These are phyloP conservation scores for Drosophila nigritarsus DNA, from an alignment of 2,888 invertebrate genomes.

Conservation along the genomic window DNA sequence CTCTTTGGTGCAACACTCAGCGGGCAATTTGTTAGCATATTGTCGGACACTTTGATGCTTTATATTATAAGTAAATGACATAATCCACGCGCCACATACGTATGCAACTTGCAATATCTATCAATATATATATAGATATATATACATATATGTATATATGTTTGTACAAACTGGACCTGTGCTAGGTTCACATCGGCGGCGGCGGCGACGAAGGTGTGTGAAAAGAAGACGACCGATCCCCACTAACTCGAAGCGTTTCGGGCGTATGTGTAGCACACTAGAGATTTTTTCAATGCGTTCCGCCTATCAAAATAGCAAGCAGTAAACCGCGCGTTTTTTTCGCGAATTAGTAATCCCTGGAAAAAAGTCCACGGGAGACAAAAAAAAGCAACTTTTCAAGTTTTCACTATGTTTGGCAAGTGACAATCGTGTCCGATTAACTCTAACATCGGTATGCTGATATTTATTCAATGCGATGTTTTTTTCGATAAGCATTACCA, in stretches of 20 bases:
- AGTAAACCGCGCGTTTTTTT: slow-evolving; percentile 55
- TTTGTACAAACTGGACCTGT: slow-evolving; percentile 70
- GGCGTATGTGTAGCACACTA: slow-evolving; percentile 16
- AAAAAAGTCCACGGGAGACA: slow-evolving; percentile 76
- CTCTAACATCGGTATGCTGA: slow-evolving; percentile 27
- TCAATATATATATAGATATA: slow-evolving; percentile 22
- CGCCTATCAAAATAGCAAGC: slow-evolving; percentile 46
- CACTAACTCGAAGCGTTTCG: slow-evolving; percentile 37
- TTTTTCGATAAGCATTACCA: slow-evolving; percentile 13
- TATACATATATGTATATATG: slow-evolving; percentile 32
- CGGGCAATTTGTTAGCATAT: slow-evolving; percentile 49
- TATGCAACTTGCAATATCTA: slow-evolving; percentile 63
- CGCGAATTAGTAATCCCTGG: slow-evolving; percentile 74
- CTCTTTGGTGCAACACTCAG: slow-evolving; percentile 65
- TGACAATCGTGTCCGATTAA: slow-evolving; percentile 46
- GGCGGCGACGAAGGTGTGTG: slow-evolving; percentile 32
- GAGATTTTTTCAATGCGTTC: slow-evolving; percentile 23
- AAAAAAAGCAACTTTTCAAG: slow-evolving; percentile 72
- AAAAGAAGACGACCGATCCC: slow-evolving; percentile 52
- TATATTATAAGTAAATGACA: slow-evolving; percentile 78
- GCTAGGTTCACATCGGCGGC: slow-evolving; percentile 44
- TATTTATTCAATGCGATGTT: slow-evolving; percentile 1
- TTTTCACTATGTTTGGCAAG: slow-evolving; percentile 73
- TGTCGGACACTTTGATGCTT: slow-evolving; percentile 55
- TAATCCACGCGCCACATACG: slow-evolving; percentile 70